Evolutionary conservation across 2,797 vertebrate species (phyloP), one percentile per base, ranked within the genome.

Genomic region (Poecilia wingei): DNA sequence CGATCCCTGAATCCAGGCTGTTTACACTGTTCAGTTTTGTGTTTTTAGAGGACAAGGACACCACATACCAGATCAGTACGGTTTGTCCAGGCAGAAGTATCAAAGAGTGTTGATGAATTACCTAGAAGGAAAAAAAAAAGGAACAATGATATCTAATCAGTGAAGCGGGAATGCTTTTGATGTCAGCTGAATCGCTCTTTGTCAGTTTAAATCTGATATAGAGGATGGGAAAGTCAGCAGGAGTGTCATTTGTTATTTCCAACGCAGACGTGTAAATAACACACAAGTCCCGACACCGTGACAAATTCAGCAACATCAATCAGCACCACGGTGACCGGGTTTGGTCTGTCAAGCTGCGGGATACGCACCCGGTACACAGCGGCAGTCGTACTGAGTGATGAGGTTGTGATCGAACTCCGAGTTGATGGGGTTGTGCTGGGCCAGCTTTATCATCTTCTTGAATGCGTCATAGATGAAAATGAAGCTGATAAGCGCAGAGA

Each of bases 391-490:
- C 43, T 89, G 95, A 0, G 97, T 99, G 87, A 97, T 83, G 1
- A 96, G 91, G 79, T 97, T 92, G 83, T 94, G 85, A 82, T 95
- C 91, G 79, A 95, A 98, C 8, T 94, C n/a, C 0, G 96, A 73
- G 91, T 98, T 96, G 83, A 99, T 98, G 0, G 96, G 97, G 85
- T 99, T 96, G 90, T 98, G 91, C 76, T 98, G 94, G 0, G 97
- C 96, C 83, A 99, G 94, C 82, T 98, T 98, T 78, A 98, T 96
- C 98, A 99, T 99, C 94, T 99, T 99, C 89, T 99, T 99, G 91
- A 99, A 99, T 51, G 98, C 96, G 43, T 99, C 98, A 0, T 99
- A 99, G 88, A 99, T 99, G 91, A 99, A 99, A 93, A 99, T 99
- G 96, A 99, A 99, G 95, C 98, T 99, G 93, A 99, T 99, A 25